A percentile compares a stretch with the other conserved stretches of the same genome.
Conservation (phyloP, 2,888 invertebrate species). For the Cremastinae sp. region DNA sequence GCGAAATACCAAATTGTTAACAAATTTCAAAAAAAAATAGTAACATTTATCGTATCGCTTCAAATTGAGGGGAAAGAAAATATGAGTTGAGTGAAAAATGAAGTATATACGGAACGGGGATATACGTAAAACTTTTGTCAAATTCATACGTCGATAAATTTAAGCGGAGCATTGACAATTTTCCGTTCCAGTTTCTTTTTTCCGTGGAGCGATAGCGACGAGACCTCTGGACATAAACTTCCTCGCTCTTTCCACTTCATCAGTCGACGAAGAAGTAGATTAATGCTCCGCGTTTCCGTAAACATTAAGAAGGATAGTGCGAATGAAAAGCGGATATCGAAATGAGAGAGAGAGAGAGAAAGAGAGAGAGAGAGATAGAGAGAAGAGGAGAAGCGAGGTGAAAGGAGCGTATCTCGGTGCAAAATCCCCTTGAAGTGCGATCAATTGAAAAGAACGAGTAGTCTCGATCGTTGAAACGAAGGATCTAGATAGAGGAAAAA, state of each 20-base stretch:
- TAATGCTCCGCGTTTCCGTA: slow-evolving; percentile 58
- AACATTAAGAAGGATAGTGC: slow-evolving; percentile 42
- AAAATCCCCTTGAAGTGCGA: slow-evolving; percentile 55
- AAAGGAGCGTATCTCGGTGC: slow-evolving; percentile 40
- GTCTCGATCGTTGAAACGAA: slow-evolving; percentile 55
- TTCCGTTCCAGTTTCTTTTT: slow-evolving; percentile 2
- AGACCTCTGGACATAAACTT: too few species aligned
- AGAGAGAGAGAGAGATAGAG: slow-evolving; percentile 5
- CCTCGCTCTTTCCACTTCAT: slow-evolving; percentile 5
- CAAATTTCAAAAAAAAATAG: too few species aligned
- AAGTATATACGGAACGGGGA: background rate
- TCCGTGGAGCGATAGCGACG: slow-evolving; percentile 31
- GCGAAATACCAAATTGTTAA: too few species aligned
- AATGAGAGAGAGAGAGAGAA: background rate
- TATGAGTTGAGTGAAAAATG: too few species aligned
- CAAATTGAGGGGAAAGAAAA: background rate
- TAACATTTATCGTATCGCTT: background rate
- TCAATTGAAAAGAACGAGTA: slow-evolving; percentile 57
- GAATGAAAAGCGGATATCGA: background rate
- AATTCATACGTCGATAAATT: slow-evolving; percentile 42
- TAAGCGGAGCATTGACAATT: slow-evolving; percentile 32
- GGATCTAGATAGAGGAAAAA: slow-evolving; percentile 11
- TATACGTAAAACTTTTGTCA: slow-evolving; percentile 7
- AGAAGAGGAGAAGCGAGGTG: too few species aligned
- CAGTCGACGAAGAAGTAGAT: slow-evolving; percentile 48